Evolutionary conservation across 2,113 vertebrate species (phyloP).

Genomic region (Suncus etruscus): DNA sequence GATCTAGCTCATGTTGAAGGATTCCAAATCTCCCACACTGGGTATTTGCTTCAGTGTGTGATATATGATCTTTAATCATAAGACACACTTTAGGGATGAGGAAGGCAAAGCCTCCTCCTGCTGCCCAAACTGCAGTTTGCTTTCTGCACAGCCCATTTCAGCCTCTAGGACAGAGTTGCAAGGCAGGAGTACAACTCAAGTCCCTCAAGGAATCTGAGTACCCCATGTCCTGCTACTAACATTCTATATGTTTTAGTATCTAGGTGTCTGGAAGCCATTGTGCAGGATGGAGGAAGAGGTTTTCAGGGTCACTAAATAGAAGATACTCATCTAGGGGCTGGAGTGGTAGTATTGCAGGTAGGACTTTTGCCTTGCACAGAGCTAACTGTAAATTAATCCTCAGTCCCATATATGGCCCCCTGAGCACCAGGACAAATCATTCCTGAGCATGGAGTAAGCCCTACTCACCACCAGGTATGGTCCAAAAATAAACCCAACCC

Average conservation of each 20-base stretch:
- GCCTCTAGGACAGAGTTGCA: conserved; percentile 61
- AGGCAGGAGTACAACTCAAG: conserved; percentile 73
- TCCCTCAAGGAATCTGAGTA: conserved; percentile 76
- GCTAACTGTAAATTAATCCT: no score
- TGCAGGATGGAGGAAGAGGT: neutral
- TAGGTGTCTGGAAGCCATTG: neutral
- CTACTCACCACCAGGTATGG: no score
- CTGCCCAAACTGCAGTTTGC: conserved; percentile 70
- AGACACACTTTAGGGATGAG: conserved; percentile 80
- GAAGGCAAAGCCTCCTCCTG: conserved; percentile 79
- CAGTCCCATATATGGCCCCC: no score
- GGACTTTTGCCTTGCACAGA: no score
- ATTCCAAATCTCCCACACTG: conserved; percentile 84
- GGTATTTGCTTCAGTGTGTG: conserved; percentile 86
- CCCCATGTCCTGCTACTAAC: conserved; percentile 71
- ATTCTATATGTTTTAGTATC: neutral
- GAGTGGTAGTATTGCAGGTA: no score
- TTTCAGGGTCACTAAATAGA: neutral
- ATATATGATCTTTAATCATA: conserved; percentile 89
- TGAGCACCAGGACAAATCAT: no score
- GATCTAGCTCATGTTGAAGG: conserved; percentile 86
- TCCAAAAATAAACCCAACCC: no score
- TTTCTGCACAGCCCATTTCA: conserved; percentile 60
- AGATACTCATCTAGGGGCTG: no score
- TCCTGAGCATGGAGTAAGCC: no score